Conservation (phyloP, 2,888 invertebrate species). For the Eupithecia pulchellata region DNA sequence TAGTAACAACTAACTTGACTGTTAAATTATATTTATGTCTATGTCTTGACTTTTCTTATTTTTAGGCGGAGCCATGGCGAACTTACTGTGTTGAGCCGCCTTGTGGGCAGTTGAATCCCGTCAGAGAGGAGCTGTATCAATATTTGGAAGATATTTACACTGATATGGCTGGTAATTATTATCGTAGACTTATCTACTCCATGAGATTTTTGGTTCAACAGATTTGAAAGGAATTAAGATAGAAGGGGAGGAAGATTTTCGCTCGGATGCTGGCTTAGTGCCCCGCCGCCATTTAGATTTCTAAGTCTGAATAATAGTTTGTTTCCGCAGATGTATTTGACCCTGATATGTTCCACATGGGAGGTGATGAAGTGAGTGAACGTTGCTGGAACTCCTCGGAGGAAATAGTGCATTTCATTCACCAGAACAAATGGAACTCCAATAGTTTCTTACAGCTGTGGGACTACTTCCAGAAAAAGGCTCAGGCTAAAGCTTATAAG, state of each 20-base stretch:
- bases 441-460: conserved; percentile 89
- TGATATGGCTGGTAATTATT: conserved; percentile 87
- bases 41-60: neutral
- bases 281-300: too few relatives aligned
- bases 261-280: too few relatives aligned
- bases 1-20: neutral
- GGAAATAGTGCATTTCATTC: conserved; percentile 89
- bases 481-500: conserved; percentile 85
- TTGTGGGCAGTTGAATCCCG: conserved; percentile 93
- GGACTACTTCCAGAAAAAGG: conserved; percentile 90
- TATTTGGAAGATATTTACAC: conserved; percentile 89
- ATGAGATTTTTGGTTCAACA: too few relatives aligned
- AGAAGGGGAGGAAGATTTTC: too few relatives aligned
- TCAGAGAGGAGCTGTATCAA: conserved; percentile 88
- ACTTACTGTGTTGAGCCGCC: conserved; percentile 92
- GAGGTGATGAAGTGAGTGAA: conserved; percentile 91
- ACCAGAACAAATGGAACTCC: conserved; percentile 86
- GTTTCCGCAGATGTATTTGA: conserved; percentile 84
- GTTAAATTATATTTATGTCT: too few relatives aligned
- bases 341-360: conserved; percentile 93
- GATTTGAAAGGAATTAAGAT: too few relatives aligned
- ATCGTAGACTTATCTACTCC: neutral
- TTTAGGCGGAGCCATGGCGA: conserved; percentile 89
- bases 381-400: conserved; percentile 91
- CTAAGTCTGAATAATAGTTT: too few relatives aligned